phyloP scores from a whole-genome alignment of 2,888 invertebrate genomes.

The Drosophila kanekoi region DNA sequence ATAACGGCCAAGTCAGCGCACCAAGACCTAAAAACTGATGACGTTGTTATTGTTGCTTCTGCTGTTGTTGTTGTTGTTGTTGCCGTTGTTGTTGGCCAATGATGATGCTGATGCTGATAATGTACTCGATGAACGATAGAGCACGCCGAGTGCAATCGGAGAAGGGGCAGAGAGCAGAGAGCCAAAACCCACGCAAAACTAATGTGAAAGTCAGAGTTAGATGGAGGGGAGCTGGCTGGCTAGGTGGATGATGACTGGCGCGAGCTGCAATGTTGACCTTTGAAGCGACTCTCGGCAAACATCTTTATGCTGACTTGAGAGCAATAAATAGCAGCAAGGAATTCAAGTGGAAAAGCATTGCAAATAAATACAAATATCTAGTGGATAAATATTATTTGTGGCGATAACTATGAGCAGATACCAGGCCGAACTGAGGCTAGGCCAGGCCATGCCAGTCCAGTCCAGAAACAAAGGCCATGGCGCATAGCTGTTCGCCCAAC shows the following conservation, averaged over 20 bases:
- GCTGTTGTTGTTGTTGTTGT: constrained; percentile 30
- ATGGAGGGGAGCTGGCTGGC: constrained; percentile 15
- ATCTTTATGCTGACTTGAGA: constrained; percentile 69
- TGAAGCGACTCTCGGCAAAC: constrained; percentile 62
- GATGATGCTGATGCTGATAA: constrained; percentile 59
- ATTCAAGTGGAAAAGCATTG: constrained; percentile 68
- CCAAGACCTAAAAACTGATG: constrained; percentile 74
- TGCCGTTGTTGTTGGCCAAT: constrained; percentile 27
- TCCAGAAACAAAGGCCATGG: constrained; percentile 58
- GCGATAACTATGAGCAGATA: constrained; percentile 39
- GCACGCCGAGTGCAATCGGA: constrained; percentile 62
- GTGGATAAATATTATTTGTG: constrained; percentile 71
- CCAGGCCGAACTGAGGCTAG: constrained; percentile 13
- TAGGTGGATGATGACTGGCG: constrained; percentile 60
- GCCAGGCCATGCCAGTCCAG: constrained; percentile 20
- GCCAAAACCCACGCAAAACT: constrained; percentile 64
- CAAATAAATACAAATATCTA: constrained; percentile 70
- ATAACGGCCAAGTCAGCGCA: constrained; percentile 72
- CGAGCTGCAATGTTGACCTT: constrained; percentile 74
- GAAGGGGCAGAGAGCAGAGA: constrained; percentile 7
- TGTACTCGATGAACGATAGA: constrained; percentile 72
- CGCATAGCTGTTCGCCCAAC: constrained; percentile 49
- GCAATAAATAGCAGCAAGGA: constrained; percentile 69
- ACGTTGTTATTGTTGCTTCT: constrained; percentile 54
- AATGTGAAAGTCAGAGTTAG: constrained; percentile 65